Conservation (phyloP, 2,888 invertebrate genomes). For the Aproaerema taeniolella region DNA sequence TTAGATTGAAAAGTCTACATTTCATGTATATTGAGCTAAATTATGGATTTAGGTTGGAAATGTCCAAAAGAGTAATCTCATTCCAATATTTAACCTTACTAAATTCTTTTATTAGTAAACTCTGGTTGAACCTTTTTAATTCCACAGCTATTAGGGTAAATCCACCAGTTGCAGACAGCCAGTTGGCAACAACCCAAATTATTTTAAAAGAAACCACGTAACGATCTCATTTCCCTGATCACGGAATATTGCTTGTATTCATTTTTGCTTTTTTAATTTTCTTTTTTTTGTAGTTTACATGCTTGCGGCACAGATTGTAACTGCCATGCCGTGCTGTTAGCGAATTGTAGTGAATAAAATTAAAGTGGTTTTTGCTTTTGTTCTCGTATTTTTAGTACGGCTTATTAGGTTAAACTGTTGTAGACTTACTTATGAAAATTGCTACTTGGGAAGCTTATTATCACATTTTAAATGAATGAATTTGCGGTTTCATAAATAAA, state of each 20-base stretch:
- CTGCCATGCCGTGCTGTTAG: slow-evolving; percentile 5
- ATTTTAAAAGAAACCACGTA: slow-evolving; percentile 65
- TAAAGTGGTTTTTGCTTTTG: slow-evolving; percentile 1
- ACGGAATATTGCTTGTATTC: slow-evolving; percentile 32
- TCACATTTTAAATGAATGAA: no score
- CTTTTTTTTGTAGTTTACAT: slow-evolving; percentile 28
- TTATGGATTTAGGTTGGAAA: no score
- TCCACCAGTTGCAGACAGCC: slow-evolving; percentile 67
- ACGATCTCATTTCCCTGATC: slow-evolving; percentile 51
- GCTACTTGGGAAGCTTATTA: no score
- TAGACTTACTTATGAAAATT: no score
- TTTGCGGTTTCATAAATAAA: no score
- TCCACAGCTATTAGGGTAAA: slow-evolving; percentile 46
- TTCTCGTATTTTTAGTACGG: neutral
- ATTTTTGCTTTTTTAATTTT: slow-evolving; percentile 26
- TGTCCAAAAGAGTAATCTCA: neutral
- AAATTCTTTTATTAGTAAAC: slow-evolving; percentile 12
- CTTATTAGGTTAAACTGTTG: no score
- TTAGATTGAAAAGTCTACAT: no score
- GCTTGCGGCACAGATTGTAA: slow-evolving; percentile 7
- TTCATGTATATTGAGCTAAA: no score
- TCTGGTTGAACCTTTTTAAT: slow-evolving; percentile 21
- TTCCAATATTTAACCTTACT: slow-evolving; percentile 2
- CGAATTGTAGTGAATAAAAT: slow-evolving; percentile 6
- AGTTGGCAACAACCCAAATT: slow-evolving; percentile 63